Base-by-base conservation (phyloP, 2,888 invertebrate species). In the Ephialtes manifestator region DNA sequence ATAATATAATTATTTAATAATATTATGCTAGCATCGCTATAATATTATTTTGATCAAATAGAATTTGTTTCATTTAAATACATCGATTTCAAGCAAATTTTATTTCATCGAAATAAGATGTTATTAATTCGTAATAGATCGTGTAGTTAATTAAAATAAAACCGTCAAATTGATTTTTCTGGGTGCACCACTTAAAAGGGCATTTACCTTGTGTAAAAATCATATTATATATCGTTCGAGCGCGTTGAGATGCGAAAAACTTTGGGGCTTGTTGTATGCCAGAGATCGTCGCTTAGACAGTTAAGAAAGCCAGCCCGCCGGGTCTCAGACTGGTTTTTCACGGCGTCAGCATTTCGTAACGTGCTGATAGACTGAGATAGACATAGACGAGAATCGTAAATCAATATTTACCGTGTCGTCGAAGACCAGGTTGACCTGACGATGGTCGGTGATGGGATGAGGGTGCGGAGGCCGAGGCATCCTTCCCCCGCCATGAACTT, bases 401-500 rank as follows among this genome's bases (percentile, higher is more conserved):
- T 82, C 77, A 87, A 87, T 87, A 87, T 88, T 93, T 93, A 94
- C 94, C 93, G 94, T 94, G 89, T 95, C 95, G 89, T 94, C 95
- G 89, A 94, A 94, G 89, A 95, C 94, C 89, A 95, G 90, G 89
- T 94, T 95, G 92, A 95, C 94, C 90, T 94, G 94, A 84, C 94
- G 94, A 89, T 93, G 94, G 90, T 94, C 94, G 84, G 93, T 91
- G 89, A 94, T 93, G 87, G 92, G 93, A 90, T 94, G 93, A 82
- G 94, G 92, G 88, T 94, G 94, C 90, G 94, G 92, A 89, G 93
- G 92, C 88, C 94, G 93, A 90, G 94, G 94, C 94, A 94, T 95
- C 91, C 93, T 94, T 92, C 93, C 91, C 89, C 94, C 93, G 85
- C 92, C 91, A 86, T 94, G 93, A 84, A 93, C 94, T 92, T 96